Evolutionary conservation across 2,113 vertebrate species (phyloP), one percentile per base, ranked within the genome.

Genomic region (Dinomys branickii): DNA sequence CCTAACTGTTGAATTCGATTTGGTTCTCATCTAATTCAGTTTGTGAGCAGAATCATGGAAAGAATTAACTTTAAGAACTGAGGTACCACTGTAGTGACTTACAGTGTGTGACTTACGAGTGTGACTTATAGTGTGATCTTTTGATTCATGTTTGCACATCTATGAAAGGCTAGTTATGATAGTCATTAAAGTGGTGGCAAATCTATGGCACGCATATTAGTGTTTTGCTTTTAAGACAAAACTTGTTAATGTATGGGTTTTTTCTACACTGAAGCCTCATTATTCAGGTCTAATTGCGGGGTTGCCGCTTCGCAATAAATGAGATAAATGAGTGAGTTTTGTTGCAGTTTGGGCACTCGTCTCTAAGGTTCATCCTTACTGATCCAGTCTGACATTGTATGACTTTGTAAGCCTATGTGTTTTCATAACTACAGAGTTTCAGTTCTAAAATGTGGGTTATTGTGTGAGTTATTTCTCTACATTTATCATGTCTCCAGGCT

Each of bases 391-490:
- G 33, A 88, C 16, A 85, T 41, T 35, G 38, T 61, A 41, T 83
- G n/a, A 10, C 52, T 80, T 82, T 54, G 2, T 90, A 77, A 77
- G 14, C 24, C 22, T 81, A 0, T 88, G 63, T 84, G 33, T 95
- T 94, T 90, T 91, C 35, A 90, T 91, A 28, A 52, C 41, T 50
- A 10, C 50, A 28, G 35, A 41, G 65, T 67, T 81, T 95, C 91
- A 71, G 69, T 90, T 77, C 90, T 92, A 82, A 85, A 92, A 88
- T 12, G 88, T 78, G 30, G 28, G 3, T 6, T n/a, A 11, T 75
- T 75, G 16, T 85, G 20, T 92, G 24, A 13, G 19, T 63, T 59
- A 24, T 38, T 96, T 96, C 19, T 96, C 56, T 80, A 88, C 67
- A 61, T 88, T 90, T 54, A 13, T 38, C 14, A 9, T 50, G 26